Conservation (phyloP, 1,140 invertebrate genomes). For the Drosophila kurseongensis region DNA sequence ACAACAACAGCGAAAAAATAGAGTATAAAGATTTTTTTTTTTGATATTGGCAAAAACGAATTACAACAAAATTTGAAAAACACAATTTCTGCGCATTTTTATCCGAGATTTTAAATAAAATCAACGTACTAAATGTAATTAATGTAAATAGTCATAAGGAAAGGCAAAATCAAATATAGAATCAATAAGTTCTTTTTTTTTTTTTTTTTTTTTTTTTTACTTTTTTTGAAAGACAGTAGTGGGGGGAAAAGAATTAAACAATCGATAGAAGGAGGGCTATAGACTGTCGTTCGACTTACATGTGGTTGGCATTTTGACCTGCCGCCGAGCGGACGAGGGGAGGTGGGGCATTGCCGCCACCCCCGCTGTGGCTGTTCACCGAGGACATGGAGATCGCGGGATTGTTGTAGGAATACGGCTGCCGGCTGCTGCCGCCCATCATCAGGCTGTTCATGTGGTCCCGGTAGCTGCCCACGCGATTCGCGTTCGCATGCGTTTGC, state of each 20-base stretch:
- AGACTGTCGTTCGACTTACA: slow-evolving; percentile 62
- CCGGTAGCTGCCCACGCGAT: slow-evolving; percentile 69
- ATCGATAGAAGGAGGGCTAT: slow-evolving; percentile 22
- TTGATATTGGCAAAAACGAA: slow-evolving; percentile 65
- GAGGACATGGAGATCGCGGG: slow-evolving; percentile 82
- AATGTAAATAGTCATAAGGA: slow-evolving; percentile 28
- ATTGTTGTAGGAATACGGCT: slow-evolving; percentile 79
- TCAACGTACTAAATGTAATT: slow-evolving; percentile 47
- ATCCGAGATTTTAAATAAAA: slow-evolving; percentile 41
- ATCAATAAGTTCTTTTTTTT: slow-evolving; percentile 3
- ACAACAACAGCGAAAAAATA: slow-evolving; percentile 51
- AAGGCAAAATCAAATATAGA: slow-evolving; percentile 37
- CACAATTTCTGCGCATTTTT: slow-evolving; percentile 73
- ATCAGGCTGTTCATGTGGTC: slow-evolving; percentile 80
- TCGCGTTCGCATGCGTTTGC: slow-evolving; percentile 73
- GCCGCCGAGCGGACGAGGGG: slow-evolving; percentile 78
- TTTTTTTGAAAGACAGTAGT: slow-evolving; percentile 13
- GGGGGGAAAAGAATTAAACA: slow-evolving; percentile 13
- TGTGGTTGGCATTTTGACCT: slow-evolving; percentile 76
- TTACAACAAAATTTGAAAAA: slow-evolving; percentile 84
- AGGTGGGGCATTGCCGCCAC: slow-evolving; percentile 75
- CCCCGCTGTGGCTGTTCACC: slow-evolving; percentile 73
- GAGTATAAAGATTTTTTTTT: slow-evolving; percentile 37
- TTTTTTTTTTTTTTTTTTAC: background rate
- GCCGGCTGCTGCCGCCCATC: slow-evolving; percentile 70